phyloP scores from a whole-genome alignment of 2,113 vertebrate species.

The Myotis brandtii region DNA sequence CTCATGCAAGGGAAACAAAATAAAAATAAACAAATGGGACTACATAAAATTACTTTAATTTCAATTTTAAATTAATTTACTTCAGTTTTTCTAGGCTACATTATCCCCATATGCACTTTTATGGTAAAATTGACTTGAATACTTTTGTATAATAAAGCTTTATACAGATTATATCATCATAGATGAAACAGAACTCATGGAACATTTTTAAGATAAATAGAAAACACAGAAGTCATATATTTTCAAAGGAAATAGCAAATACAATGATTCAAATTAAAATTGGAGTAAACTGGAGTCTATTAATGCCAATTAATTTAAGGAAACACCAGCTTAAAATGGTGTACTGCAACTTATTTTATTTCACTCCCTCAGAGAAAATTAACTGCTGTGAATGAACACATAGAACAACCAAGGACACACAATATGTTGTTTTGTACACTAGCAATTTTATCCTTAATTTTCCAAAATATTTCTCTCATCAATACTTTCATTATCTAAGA shows the following conservation, averaged over 20 bases:
- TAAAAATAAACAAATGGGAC: background rate
- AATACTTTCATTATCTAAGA: slow-evolving; percentile 70
- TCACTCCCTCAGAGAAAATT: slow-evolving; percentile 71
- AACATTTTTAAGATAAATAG: background rate
- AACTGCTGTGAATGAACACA: slow-evolving; percentile 66
- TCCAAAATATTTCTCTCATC: slow-evolving; percentile 76
- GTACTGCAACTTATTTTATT: slow-evolving; percentile 63
- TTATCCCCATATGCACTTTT: background rate
- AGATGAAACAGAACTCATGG: background rate
- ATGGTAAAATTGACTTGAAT: background rate
- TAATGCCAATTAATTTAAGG: slow-evolving; percentile 47
- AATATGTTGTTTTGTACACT: slow-evolving; percentile 68
- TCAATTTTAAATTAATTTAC: background rate
- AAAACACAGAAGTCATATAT: background rate
- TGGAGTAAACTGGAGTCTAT: background rate
- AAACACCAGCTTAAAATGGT: slow-evolving; percentile 41
- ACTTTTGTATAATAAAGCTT: background rate
- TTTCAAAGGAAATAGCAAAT: slow-evolving; percentile 38
- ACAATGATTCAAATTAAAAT: background rate
- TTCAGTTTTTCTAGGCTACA: background rate
- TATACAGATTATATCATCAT: background rate
- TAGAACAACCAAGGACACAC: slow-evolving; percentile 59
- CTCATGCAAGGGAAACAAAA: background rate
- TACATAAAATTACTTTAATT: background rate
- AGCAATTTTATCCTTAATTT: slow-evolving; percentile 76